These are phyloP conservation scores for Allophyes oxyacanthae DNA, from an alignment of 2,888 invertebrate genomes.

Conservation along the genomic window DNA sequence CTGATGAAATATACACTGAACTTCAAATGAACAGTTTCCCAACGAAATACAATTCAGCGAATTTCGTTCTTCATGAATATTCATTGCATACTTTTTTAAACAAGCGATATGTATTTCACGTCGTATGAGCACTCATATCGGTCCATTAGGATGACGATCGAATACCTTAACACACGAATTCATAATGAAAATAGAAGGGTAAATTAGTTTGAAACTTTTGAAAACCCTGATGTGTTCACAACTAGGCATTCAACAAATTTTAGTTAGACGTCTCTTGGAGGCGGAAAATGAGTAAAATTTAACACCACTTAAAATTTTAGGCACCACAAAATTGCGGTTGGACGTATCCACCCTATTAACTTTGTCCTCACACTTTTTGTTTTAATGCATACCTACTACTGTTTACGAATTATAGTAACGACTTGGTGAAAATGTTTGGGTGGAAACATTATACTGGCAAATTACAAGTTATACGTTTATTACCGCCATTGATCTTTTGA, in stretches of 20 bases:
- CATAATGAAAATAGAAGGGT: constrained; percentile 61
- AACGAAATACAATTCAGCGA: constrained; percentile 1
- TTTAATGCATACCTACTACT: constrained; percentile 48
- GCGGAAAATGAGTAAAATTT: constrained; percentile 59
- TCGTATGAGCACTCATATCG: neutral
- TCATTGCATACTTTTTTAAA: constrained; percentile 3
- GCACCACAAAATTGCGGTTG: constrained; percentile 44
- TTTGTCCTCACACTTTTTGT: constrained; percentile 51
- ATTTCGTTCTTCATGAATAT: constrained; percentile 8
- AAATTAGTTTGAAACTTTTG: constrained; percentile 66
- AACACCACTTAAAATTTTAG: constrained; percentile 57
- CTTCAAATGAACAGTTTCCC: neutral
- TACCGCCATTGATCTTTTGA: too few species aligned
- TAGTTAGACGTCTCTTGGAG: constrained; percentile 51
- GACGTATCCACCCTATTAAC: constrained; percentile 49
- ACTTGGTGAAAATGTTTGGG: constrained; percentile 27
- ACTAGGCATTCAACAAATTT: constrained; percentile 60
- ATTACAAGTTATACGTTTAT: neutral
- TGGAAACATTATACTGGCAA: constrained; percentile 23
- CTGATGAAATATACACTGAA: too few species aligned
- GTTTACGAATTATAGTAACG: constrained; percentile 43
- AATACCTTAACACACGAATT: constrained; percentile 48
- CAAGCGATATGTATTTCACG: neutral
- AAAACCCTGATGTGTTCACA: constrained; percentile 58
- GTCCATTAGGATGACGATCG: constrained; percentile 18